Percentiles rank a stretch among this genome's conserved stretches.
Conservation (phyloP, 2,888 invertebrate species). For the Bugula neritina region DNA sequence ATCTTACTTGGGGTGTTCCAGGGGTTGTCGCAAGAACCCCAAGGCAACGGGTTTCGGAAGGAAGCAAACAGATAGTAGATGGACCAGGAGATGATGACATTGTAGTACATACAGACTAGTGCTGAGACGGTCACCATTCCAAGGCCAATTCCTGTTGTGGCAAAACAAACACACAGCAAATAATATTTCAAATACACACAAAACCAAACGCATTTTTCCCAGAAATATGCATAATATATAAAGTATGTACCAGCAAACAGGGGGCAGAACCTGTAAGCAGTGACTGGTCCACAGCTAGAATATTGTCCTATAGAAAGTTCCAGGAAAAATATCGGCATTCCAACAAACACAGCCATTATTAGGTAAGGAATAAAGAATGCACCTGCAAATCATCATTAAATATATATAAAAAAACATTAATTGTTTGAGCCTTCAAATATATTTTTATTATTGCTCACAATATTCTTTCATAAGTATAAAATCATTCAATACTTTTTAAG, state of each 20-base stretch:
- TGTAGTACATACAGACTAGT: slow-evolving; percentile 68
- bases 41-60: slow-evolving; percentile 62
- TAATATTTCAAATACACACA: too few species aligned
- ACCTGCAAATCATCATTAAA: slow-evolving; percentile 36
- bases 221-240: too few species aligned
- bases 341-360: slow-evolving; percentile 48
- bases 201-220: too few species aligned
- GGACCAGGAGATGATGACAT: slow-evolving; percentile 73
- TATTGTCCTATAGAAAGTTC: slow-evolving; percentile 52
- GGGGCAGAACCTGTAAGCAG: slow-evolving; percentile 26
- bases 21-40: slow-evolving; percentile 61
- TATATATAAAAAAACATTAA: too few species aligned
- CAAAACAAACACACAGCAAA: too few species aligned
- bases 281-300: slow-evolving; percentile 48
- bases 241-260: slow-evolving; percentile 22
- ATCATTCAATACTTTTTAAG: too few species aligned
- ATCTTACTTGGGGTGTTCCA: slow-evolving; percentile 33
- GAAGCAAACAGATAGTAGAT: slow-evolving; percentile 70
- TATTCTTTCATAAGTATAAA: too few species aligned
- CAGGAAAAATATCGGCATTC: slow-evolving; percentile 51
- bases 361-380: slow-evolving; percentile 52
- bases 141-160: slow-evolving; percentile 53
- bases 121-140: slow-evolving; percentile 67
- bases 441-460: too few species aligned
- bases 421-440: too few species aligned